Conservation (phyloP, 2,113 vertebrate species). For the Montifringilla adamsi region DNA sequence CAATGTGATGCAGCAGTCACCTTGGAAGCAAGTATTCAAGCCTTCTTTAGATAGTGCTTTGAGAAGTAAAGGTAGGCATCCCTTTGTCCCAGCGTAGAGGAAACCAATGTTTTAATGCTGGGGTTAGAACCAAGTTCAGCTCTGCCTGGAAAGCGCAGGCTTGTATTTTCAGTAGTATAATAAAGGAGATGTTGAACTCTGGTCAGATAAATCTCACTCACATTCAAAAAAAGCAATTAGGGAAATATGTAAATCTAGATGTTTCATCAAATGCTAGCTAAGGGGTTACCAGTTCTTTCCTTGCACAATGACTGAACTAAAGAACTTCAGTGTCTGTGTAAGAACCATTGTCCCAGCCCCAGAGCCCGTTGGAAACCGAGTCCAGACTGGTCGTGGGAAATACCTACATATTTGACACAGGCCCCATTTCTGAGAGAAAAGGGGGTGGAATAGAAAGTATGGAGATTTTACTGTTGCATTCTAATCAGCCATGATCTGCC, state of each 20-base stretch:
- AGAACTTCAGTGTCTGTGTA: slow-evolving; percentile 81
- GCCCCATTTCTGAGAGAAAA: slow-evolving; percentile 79
- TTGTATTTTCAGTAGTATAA: slow-evolving; percentile 67
- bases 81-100: slow-evolving; percentile 8
- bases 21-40: slow-evolving; percentile 29
- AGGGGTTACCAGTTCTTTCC: slow-evolving; percentile 76
- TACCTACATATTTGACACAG: slow-evolving; percentile 85
- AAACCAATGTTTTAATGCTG: slow-evolving; percentile 8
- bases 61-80: slow-evolving; percentile 45
- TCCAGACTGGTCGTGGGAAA: slow-evolving; percentile 84
- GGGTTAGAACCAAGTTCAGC: slow-evolving; percentile 35
- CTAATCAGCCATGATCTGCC: slow-evolving; percentile 81
- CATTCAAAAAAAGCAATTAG: slow-evolving; percentile 81
- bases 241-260: slow-evolving; percentile 71
- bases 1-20: slow-evolving; percentile 29
- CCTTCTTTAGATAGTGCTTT: slow-evolving; percentile 38
- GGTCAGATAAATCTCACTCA: slow-evolving; percentile 77
- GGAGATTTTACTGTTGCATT: slow-evolving; percentile 84
- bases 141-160: slow-evolving; percentile 16
- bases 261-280: slow-evolving; percentile 81
- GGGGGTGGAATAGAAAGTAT: slow-evolving; percentile 76
- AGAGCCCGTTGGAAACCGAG: slow-evolving; percentile 78
- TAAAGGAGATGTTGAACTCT: slow-evolving; percentile 78
- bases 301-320: slow-evolving; percentile 83
- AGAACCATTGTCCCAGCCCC: slow-evolving; percentile 80